Evolutionary conservation across 2,888 invertebrate species (phyloP).

Genomic region (Heliothis peltigera): DNA sequence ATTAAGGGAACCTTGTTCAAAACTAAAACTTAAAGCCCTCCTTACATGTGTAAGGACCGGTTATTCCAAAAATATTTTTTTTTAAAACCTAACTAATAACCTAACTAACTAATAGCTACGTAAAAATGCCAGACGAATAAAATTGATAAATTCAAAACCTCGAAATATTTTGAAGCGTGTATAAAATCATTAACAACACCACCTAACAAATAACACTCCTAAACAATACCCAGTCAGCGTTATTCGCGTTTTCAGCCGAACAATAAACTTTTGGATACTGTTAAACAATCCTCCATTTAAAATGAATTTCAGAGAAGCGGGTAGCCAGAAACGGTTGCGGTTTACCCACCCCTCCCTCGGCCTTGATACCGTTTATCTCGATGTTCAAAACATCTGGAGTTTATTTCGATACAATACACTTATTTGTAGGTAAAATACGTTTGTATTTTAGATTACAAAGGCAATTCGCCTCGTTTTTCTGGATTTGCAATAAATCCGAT

Average conservation of each 20-base stretch:
- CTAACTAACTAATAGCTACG: too few species aligned
- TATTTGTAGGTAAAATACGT: background rate
- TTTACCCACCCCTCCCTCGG: constrained; percentile 32
- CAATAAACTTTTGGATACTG: constrained; percentile 40
- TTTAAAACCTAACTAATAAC: too few species aligned
- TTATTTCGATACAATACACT: constrained; percentile 27
- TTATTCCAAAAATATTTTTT: too few species aligned
- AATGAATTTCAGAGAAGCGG: constrained; percentile 49
- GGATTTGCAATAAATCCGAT: constrained; percentile 23
- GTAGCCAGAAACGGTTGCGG: constrained; percentile 39
- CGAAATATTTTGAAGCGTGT: background rate
- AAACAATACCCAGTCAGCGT: constrained; percentile 26
- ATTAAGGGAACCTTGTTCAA: too few species aligned
- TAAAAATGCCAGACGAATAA: background rate
- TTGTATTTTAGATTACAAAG: constrained; percentile 13
- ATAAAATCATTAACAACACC: constrained; percentile 32
- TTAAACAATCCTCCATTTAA: constrained; percentile 21
- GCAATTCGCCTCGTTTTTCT: background rate
- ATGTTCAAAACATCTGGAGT: constrained; percentile 19
- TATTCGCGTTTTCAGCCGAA: constrained; percentile 27
- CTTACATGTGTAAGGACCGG: too few species aligned
- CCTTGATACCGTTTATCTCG: constrained; percentile 43
- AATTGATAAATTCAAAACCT: background rate
- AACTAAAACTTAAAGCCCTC: too few species aligned
- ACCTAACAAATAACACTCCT: constrained; percentile 1